Percentiles rank a stretch among this genome's conserved stretches.
phyloP scores from a whole-genome alignment of 2,113 vertebrate species.

The Formicarius rufipectus region DNA sequence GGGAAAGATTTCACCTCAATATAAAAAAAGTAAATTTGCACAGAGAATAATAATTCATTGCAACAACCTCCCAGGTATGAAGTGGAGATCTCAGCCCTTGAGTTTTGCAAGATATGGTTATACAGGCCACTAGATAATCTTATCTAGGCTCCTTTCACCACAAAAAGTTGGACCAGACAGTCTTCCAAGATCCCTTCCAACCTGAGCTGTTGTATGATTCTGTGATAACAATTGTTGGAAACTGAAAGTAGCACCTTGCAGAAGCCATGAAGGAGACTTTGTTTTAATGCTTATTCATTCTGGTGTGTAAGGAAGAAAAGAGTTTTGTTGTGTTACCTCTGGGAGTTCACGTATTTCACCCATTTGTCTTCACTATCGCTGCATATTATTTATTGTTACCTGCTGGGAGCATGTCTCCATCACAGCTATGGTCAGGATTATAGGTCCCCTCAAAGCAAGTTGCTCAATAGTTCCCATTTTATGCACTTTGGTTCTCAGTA shows the following conservation, averaged over 20 bases:
- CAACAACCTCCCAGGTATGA: neutral
- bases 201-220: neutral
- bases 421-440: neutral
- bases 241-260: neutral
- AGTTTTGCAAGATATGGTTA: neutral
- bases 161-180: neutral
- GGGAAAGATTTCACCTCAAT: neutral
- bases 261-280: neutral
- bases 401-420: neutral
- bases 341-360: neutral
- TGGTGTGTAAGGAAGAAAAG: neutral
- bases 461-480: neutral
- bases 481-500: neutral
- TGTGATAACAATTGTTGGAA: neutral
- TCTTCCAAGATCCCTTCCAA: neutral
- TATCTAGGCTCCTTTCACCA: neutral
- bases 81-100: neutral
- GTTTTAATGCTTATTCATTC: neutral
- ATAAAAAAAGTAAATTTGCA: neutral
- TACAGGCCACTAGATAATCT: neutral
- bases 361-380: neutral
- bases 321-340: neutral
- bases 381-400: neutral
- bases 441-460: neutral
- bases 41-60: neutral